Evolutionary conservation across 2,113 vertebrate genomes (phyloP).

Genomic region (Cervus canadensis): DNA sequence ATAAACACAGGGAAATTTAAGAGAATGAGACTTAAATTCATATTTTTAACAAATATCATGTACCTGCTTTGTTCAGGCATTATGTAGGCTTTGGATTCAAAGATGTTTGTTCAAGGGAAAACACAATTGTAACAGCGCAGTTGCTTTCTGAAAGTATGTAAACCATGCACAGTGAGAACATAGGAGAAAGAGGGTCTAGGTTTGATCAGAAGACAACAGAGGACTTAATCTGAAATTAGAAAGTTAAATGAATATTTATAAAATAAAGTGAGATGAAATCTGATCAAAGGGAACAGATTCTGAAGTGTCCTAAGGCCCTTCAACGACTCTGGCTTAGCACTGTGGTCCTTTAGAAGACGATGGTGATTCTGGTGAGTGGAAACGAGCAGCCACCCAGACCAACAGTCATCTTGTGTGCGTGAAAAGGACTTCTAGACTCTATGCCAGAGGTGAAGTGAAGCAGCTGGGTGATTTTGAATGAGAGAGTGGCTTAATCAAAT

Average conservation of each 20-base stretch:
- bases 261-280: background rate
- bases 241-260: background rate
- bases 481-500: background rate
- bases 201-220: background rate
- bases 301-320: background rate
- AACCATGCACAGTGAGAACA: rapidly evolving
- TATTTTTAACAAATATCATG: background rate
- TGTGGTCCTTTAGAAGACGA: rapidly evolving
- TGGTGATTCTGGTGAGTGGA: background rate
- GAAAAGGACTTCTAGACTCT: background rate
- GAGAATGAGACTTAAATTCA: background rate
- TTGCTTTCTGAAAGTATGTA: background rate
- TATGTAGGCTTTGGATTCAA: background rate
- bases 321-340: background rate
- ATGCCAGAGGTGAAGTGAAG: background rate
- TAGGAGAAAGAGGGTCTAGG: background rate
- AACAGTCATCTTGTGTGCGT: background rate
- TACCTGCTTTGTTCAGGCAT: background rate
- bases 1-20: background rate
- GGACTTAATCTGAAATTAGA: background rate
- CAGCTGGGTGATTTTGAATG: background rate
- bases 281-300: background rate
- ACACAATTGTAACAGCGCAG: background rate
- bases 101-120: background rate
- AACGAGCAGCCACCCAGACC: rapidly evolving